Base-by-base conservation (phyloP, 2,113 vertebrate species). In the Ranitomeya imitator region DNA sequence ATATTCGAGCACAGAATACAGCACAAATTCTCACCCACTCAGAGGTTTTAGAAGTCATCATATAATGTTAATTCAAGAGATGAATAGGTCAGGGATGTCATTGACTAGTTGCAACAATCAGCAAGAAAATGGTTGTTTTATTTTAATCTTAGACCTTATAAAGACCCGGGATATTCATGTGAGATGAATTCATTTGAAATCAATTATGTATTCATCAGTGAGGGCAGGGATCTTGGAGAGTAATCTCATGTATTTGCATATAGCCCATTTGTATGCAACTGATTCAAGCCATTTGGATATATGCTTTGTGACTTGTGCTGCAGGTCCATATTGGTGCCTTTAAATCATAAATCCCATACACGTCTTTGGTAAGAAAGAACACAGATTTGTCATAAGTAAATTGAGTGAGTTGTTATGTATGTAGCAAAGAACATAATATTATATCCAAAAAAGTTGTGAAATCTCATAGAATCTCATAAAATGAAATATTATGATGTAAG, bases 71-170 rank as follows among this genome's bases (percentile, higher is more conserved):
- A 74, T 74, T 74, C 55, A 59, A 76, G 26, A 85, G 69, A 80
- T 87, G 77, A 80, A 87, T 55, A 79, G 86, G 78, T 87, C 60
- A 55, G 9, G 37, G 51, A 80, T 61, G 77, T 87, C 76, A 81
- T 14, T 87, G 86, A 87, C 51, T 86, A 80, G 31, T 79, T 67
- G 63, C 63, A 80, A 80, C 77, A 80, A 69, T 87, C n/a, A 80
- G 60, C 61, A 87, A 80, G 76, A 86, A 87, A 87, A 80, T 87
- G 74, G 86, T 80, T 80, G 76, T 69, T 80, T 87, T 87, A 87
- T 80, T 87, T 87, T 87, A 80, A 80, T 71, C 51, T 63, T 67
- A 69, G 78, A 80, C 86, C 77, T 71, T 69, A 54, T 19, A 69
- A 79, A 80, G 60, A 87, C 86, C 51, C 54, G 10, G 52, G 60